Percentiles rank a stretch among this genome's conserved stretches.
Conservation (phyloP, 2,113 vertebrate genomes). For the Indri indri region DNA sequence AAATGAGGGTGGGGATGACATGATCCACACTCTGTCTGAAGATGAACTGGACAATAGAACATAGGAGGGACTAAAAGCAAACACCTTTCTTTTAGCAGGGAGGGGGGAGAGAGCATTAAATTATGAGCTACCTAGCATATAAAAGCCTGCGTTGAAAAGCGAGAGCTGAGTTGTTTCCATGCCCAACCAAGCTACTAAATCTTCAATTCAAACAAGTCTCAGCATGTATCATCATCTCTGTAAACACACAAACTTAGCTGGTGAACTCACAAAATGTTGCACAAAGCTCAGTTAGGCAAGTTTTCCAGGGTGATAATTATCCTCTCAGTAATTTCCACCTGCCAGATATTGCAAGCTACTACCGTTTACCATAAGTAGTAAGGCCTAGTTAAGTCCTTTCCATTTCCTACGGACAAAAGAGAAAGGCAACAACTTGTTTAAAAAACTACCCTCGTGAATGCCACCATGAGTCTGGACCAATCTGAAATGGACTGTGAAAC, state of each 20-base stretch:
- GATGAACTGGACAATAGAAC: background rate
- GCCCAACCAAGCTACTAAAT: conserved; percentile 11
- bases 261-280: conserved; percentile 13
- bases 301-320: conserved; percentile 40
- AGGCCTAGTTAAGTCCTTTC: background rate
- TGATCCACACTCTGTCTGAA: background rate
- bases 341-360: background rate
- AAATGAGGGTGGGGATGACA: background rate
- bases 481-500: background rate
- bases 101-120: background rate
- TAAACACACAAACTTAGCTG: conserved; percentile 27
- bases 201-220: conserved; percentile 20
- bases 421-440: background rate
- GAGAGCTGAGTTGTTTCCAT: background rate
- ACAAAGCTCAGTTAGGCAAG: conserved; percentile 12
- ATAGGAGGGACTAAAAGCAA: background rate
- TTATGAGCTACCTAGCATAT: conserved; percentile 48
- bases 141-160: background rate
- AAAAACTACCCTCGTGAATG: background rate
- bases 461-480: background rate
- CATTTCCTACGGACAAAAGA: background rate
- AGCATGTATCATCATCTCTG: conserved; percentile 19
- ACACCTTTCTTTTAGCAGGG: background rate
- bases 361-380: background rate
- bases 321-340: conserved; percentile 23